Evolutionary conservation across 1,140 invertebrate genomes (phyloP).

Genomic region (Chionoecetes opilio): DNA sequence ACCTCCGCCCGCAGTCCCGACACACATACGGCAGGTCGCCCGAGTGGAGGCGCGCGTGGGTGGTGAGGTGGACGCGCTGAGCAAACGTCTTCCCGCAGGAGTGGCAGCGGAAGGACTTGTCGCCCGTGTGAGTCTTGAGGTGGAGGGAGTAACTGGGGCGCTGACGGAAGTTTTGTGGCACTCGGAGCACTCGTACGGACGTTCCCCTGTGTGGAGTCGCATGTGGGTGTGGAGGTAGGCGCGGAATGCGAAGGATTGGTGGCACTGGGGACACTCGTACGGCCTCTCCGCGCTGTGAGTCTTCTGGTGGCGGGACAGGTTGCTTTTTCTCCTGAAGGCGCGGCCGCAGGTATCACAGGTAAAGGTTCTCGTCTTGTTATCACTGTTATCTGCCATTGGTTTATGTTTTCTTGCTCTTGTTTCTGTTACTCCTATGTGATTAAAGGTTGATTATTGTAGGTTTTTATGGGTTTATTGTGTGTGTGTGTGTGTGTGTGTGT

Average conservation of each 20-base stretch:
- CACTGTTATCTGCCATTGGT: too few relatives aligned
- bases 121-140: conserved; percentile 36
- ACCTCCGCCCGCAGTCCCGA: conserved; percentile 3
- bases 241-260: neutral
- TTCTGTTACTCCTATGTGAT: too few relatives aligned
- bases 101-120: conserved; percentile 33
- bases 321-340: neutral
- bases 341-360: neutral
- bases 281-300: conserved; percentile 43
- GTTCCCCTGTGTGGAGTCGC: conserved; percentile 41
- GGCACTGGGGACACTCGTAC: conserved; percentile 35
- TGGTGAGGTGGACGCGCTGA: conserved; percentile 63
- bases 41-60: conserved; percentile 47
- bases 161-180: conserved; percentile 50
- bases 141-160: conserved; percentile 37
- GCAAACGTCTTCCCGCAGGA: conserved; percentile 49
- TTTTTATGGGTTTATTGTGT: too few relatives aligned
- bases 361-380: too few relatives aligned
- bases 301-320: conserved; percentile 32
- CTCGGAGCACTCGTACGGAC: conserved; percentile 43
- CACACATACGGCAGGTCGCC: conserved; percentile 50
- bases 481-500: too few relatives aligned
- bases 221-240: conserved; percentile 11
- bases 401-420: too few relatives aligned
- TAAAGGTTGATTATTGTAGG: too few relatives aligned